Conservation (phyloP, 2,797 vertebrate species). For the Catharus ustulatus region DNA sequence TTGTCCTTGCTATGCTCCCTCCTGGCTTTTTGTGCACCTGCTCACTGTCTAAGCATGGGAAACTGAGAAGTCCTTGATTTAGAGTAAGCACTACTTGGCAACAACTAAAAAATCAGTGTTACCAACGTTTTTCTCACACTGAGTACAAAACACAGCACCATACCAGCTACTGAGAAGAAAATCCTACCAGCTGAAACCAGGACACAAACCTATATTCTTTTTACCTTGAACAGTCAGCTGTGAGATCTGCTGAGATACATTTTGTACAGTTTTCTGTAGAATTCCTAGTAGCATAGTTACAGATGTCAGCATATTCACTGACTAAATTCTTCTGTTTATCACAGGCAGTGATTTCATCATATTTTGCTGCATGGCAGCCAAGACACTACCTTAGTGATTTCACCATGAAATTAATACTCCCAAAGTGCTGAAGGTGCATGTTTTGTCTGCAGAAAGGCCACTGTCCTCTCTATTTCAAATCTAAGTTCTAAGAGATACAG, state of each 20-base stretch:
- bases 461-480: background rate
- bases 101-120: background rate
- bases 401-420: background rate
- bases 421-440: background rate
- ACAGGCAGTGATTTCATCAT: background rate
- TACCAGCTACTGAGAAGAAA: background rate
- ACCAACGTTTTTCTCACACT: background rate
- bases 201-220: background rate
- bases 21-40: background rate
- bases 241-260: background rate
- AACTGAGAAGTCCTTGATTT: background rate
- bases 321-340: background rate
- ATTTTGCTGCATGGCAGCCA: background rate
- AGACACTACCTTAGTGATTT: background rate
- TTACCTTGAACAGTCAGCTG: background rate
- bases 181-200: background rate
- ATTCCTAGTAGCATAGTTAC: background rate
- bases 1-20: background rate
- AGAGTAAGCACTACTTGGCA: background rate
- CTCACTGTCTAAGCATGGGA: background rate
- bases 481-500: background rate
- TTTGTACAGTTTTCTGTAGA: background rate
- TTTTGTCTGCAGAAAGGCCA: background rate
- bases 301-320: background rate
- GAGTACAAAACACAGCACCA: background rate